These are phyloP conservation scores for Trichosurus vulpecula DNA, from an alignment of 2,797 vertebrate species.

Conservation along the genomic window DNA sequence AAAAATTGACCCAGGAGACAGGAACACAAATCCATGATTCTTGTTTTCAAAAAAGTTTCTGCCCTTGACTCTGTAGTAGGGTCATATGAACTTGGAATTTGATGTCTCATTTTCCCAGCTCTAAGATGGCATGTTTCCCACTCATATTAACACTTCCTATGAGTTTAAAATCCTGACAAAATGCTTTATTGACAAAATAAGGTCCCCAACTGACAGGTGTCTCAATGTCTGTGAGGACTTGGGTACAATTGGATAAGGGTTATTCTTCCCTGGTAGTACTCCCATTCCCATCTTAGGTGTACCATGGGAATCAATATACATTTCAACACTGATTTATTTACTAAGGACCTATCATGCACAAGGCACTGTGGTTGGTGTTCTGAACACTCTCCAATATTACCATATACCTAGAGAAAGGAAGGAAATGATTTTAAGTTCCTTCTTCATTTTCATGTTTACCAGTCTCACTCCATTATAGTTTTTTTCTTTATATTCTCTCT, in stretches of 20 bases:
- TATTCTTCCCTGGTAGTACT: neutral
- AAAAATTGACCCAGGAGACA: neutral
- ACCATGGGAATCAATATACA: neutral
- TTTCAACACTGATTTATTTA: neutral
- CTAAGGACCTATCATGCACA: neutral
- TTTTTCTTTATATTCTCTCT: neutral
- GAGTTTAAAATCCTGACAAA: neutral
- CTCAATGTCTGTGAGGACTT: neutral
- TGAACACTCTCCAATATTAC: too few relatives aligned
- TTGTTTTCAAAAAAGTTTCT: neutral
- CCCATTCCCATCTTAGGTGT: neutral
- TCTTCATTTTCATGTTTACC: constrained; percentile 1
- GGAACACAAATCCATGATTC: neutral
- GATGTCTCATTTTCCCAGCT: neutral
- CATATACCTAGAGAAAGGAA: too few relatives aligned
- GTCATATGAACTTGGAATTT: neutral
- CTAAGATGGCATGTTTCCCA: neutral
- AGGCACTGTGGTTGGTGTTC: too few relatives aligned
- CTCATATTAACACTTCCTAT: neutral
- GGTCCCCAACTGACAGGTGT: neutral
- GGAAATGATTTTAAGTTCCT: neutral
- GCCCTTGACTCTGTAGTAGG: neutral
- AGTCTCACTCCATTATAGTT: neutral
- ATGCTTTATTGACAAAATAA: neutral
- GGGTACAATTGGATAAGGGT: neutral